Percentiles rank a stretch among this genome's conserved stretches.
Evolutionary conservation across 2,113 vertebrate genomes (phyloP).

Genomic region (Nycticebus coucang): DNA sequence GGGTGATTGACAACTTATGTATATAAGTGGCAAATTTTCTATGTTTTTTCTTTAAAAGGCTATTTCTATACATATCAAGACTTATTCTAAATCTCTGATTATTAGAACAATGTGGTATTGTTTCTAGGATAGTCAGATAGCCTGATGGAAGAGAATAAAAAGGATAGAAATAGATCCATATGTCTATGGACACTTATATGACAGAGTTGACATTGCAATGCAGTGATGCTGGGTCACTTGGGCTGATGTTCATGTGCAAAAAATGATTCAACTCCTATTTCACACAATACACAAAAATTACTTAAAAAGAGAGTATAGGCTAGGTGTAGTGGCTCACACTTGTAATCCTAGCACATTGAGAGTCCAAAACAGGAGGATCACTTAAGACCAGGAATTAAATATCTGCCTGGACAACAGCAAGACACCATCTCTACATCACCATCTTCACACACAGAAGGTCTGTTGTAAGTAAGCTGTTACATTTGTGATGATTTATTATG

Average conservation of each 20-base stretch:
- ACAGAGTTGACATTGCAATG: background rate
- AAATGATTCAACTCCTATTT: background rate
- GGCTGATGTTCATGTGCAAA: background rate
- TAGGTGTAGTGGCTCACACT: background rate
- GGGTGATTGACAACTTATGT: background rate
- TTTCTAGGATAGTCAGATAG: background rate
- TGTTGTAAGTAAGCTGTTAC: background rate
- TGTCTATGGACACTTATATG: background rate
- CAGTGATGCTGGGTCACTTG: background rate
- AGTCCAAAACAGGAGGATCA: background rate
- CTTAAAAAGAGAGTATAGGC: background rate
- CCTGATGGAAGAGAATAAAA: conserved; percentile 7
- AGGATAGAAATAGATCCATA: background rate
- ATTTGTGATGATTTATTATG: background rate
- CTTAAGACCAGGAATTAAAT: background rate
- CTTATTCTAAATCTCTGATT: background rate
- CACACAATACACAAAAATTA: background rate
- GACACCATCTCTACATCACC: background rate
- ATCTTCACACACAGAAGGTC: background rate
- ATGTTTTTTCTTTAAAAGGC: background rate
- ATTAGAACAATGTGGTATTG: background rate
- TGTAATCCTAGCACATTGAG: too few relatives aligned
- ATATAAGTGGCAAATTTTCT: background rate
- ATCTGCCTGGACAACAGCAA: too few relatives aligned
- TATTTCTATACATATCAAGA: background rate